A percentile compares a stretch with the other conserved stretches of the same genome.
These are phyloP conservation scores for Alviniconcha marisindica DNA, from an alignment of 1,140 invertebrate genomes.

Conservation along the genomic window DNA sequence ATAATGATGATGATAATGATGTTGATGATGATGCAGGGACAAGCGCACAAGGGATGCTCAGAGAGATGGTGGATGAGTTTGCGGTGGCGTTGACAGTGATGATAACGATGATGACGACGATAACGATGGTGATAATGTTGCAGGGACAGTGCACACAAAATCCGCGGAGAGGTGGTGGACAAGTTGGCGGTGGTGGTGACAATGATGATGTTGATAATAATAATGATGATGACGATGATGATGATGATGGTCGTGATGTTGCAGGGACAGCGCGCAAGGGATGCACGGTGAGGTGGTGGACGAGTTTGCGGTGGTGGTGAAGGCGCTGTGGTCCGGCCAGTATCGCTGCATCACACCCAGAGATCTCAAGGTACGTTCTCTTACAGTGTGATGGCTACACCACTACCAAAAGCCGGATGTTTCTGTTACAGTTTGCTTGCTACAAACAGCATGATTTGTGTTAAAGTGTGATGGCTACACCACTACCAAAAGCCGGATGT, in stretches of 20 bases:
- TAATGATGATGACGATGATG: background rate
- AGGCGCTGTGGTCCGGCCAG: slow-evolving; percentile 75
- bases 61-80: slow-evolving; percentile 70
- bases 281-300: slow-evolving; percentile 75
- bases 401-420: background rate
- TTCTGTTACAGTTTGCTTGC: no score
- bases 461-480: no score
- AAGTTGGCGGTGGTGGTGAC: background rate
- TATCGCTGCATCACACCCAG: slow-evolving; percentile 85
- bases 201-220: background rate
- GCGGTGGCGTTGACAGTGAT: background rate
- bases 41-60: slow-evolving; percentile 57
- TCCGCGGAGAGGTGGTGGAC: background rate
- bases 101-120: background rate
- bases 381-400: no score
- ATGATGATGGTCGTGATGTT: background rate
- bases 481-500: background rate
- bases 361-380: slow-evolving; percentile 83
- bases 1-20: background rate
- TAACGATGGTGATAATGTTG: background rate
- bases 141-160: no score
- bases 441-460: no score
- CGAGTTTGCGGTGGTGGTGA: slow-evolving; percentile 76
- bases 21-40: background rate
- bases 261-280: slow-evolving; percentile 67